Conservation (phyloP, 2,797 vertebrate species). For the Hemitrygon akajei region DNA sequence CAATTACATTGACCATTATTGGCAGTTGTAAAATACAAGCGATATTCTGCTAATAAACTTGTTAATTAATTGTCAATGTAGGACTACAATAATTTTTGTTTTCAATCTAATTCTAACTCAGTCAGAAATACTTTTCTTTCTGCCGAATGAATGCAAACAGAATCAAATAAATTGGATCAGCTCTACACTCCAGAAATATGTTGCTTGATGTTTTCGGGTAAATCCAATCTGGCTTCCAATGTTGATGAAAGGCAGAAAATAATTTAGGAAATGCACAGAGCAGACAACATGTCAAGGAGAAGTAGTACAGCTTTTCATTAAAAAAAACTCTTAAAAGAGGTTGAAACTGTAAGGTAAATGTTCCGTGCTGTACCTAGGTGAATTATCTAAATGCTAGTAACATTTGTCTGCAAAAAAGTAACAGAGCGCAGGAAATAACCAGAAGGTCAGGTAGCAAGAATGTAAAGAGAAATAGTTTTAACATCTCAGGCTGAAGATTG, state of each 20-base stretch:
- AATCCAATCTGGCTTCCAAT: not conserved
- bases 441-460: too few species aligned
- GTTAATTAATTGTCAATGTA: constrained; percentile 2
- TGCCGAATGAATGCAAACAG: not conserved
- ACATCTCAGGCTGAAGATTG: too few species aligned
- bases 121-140: not conserved
- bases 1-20: not conserved
- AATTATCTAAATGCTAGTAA: not conserved
- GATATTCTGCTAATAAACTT: not conserved
- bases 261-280: not conserved
- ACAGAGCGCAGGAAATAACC: too few species aligned
- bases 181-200: not conserved
- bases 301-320: not conserved
- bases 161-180: constrained; percentile 8
- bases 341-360: not conserved
- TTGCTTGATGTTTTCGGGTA: not conserved
- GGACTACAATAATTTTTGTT: not conserved
- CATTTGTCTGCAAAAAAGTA: not conserved
- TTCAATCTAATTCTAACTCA: not conserved
- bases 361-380: not conserved
- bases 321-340: not conserved
- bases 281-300: not conserved
- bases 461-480: too few species aligned
- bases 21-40: too few species aligned
- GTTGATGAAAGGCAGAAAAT: not conserved